Conservation (phyloP, 2,888 invertebrate genomes). For the Trypoxylon attenuatum region DNA sequence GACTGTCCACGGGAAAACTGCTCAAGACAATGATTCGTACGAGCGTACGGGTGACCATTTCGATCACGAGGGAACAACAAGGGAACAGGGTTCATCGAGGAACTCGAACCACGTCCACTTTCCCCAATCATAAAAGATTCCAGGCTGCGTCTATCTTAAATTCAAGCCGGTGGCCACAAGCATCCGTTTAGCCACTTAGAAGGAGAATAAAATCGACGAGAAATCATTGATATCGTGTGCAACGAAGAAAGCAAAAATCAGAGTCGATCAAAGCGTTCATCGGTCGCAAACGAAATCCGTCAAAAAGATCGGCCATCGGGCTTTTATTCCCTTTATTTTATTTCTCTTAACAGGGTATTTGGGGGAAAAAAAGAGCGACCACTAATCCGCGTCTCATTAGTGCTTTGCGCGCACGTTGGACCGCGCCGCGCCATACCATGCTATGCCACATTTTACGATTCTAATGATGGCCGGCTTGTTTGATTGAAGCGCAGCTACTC, state of each 20-base stretch:
- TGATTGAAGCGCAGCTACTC: slow-evolving; percentile 54
- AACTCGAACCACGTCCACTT: neutral
- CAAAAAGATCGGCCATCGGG: neutral
- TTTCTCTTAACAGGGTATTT: neutral
- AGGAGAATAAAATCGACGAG: neutral
- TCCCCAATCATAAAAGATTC: neutral
- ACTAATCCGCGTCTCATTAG: slow-evolving; percentile 53
- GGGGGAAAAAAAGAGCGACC: slow-evolving; percentile 36
- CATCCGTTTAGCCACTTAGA: neutral
- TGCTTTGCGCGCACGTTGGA: slow-evolving; percentile 37
- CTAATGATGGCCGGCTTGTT: slow-evolving; percentile 58
- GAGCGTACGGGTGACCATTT: slow-evolving; percentile 37
- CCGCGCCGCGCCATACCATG: slow-evolving; percentile 32
- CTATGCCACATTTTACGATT: slow-evolving; percentile 52
- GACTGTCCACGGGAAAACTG: slow-evolving; percentile 32
- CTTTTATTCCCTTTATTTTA: neutral
- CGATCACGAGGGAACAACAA: slow-evolving; percentile 13
- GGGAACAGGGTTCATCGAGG: too few species aligned
- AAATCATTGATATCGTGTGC: neutral
- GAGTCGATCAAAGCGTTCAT: neutral
- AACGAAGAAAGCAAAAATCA: too few species aligned
- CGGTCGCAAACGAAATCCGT: neutral
- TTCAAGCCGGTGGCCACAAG: neutral
- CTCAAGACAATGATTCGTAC: slow-evolving; percentile 47
- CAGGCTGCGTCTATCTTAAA: neutral